Base-by-base conservation (phyloP, 2,888 invertebrate genomes). In the Brachylomia viminalis region DNA sequence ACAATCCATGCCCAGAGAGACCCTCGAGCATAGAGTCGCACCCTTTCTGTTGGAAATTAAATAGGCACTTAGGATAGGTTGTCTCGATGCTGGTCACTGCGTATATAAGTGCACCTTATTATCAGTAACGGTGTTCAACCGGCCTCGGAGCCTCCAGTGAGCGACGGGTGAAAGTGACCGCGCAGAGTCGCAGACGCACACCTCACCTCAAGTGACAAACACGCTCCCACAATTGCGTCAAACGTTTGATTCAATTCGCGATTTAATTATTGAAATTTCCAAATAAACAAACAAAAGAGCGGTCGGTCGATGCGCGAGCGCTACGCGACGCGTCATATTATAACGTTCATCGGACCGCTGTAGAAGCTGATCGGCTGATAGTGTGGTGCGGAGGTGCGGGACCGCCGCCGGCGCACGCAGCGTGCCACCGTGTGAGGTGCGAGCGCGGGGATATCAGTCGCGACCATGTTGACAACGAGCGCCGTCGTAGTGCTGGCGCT, bases 81-180 rank as follows among this genome's bases (percentile, higher is more conserved):
- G 85, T 80, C 83, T 85, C 83, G 85, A 85, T 89, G 90, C 87
- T 88, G 86, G 90, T 88, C 91, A 91, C 90, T 91, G 81, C 83
- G 91, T 91, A 92, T 93, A 92, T 90, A 92, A n/a, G n/a, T n/a
- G n/a, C 89, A 91, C 85, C 91, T 90, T 91, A 94, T 92, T 95
- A 95, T 95, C 95, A 93, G 92, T 93, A 95, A 94, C 95, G 94
- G 95, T 94, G 94, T 91, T 91, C 92, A 93, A 93, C 94, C 93
- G 94, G 94, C 94, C 94, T 91, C 92, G 88, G 80, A 92, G 93
- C 90, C 93, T 92, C 91, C 91, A 91, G 86, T 92, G 89, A 92
- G 91, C 91, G 92, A 85, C 92, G 87, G 93, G 95, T 96, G 96
- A 96, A 96, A 96, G 96, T 95, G 92, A 89, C 93, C 91, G 93